phyloP scores from a whole-genome alignment of 2,888 invertebrate species.

The Neoscelio sp. region DNA sequence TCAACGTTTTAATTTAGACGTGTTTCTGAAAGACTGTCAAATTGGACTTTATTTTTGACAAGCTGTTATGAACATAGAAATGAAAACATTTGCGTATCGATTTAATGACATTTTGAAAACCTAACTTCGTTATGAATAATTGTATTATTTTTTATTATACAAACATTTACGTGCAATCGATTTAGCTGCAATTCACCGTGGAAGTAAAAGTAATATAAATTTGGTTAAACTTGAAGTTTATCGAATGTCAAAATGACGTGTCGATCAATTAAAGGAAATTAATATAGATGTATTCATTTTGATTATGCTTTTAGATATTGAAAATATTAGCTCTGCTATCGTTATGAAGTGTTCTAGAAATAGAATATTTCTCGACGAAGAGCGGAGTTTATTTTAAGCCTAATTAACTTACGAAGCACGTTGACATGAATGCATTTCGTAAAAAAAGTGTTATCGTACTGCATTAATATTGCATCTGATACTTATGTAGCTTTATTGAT shows the following conservation, averaged over 20 bases:
- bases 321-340: constrained; percentile 19
- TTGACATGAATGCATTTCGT: constrained; percentile 31
- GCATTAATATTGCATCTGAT: not conserved
- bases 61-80: not conserved
- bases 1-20: constrained; percentile 6
- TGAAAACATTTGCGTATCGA: constrained; percentile 17
- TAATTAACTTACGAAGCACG: constrained; percentile 25
- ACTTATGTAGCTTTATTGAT: constrained; percentile 3
- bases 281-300: constrained; percentile 1
- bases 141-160: too few species aligned
- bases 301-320: constrained; percentile 18
- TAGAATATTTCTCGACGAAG: constrained; percentile 12
- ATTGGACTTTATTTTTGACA: constrained; percentile 5
- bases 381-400: constrained; percentile 23
- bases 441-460: not conserved
- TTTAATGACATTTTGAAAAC: not conserved
- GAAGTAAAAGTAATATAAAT: not conserved
- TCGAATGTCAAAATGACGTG: not conserved
- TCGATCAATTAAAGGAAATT: constrained; percentile 14
- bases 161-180: too few species aligned
- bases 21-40: too few species aligned
- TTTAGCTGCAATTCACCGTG: not conserved
- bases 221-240: not conserved
- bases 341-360: constrained; percentile 19
- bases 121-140: too few species aligned